These are phyloP conservation scores for Galerucella pusilla DNA, from an alignment of 2,888 invertebrate genomes.

Conservation along the genomic window DNA sequence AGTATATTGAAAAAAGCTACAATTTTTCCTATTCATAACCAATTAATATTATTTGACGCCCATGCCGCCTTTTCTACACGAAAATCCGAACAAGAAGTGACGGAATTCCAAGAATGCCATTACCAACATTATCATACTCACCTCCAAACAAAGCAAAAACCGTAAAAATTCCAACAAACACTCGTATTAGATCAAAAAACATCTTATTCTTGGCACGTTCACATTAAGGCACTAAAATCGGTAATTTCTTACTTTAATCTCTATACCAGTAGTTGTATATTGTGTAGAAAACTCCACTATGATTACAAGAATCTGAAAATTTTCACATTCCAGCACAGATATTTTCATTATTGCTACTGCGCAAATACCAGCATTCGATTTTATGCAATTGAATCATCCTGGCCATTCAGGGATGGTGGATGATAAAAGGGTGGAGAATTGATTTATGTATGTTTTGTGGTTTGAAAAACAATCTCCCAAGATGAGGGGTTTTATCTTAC, in stretches of 20 bases:
- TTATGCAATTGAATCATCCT: slow-evolving; percentile 35
- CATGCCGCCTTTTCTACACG: not conserved
- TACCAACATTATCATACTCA: slow-evolving; percentile 24
- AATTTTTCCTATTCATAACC: no score
- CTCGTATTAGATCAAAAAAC: slow-evolving; percentile 29
- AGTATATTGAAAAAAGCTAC: no score
- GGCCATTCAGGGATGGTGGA: slow-evolving; percentile 24
- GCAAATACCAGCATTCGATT: slow-evolving; percentile 36
- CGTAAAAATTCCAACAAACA: slow-evolving; percentile 29
- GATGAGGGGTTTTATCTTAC: slow-evolving; percentile 13
- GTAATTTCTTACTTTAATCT: slow-evolving; percentile 16
- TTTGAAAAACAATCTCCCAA: slow-evolving; percentile 18
- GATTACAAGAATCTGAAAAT: slow-evolving; percentile 33
- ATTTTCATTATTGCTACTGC: slow-evolving; percentile 38
- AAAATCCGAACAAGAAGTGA: not conserved
- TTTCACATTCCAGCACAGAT: slow-evolving; percentile 37
- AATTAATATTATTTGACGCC: slow-evolving; percentile 2
- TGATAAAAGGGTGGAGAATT: slow-evolving; percentile 30
- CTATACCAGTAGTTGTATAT: slow-evolving; percentile 12
- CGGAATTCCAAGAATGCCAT: slow-evolving; percentile 26
- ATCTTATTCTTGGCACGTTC: slow-evolving; percentile 32
- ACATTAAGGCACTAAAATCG: slow-evolving; percentile 31
- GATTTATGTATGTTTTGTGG: slow-evolving; percentile 29
- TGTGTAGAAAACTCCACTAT: slow-evolving; percentile 29
- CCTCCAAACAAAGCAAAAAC: slow-evolving; percentile 36